phyloP scores from a whole-genome alignment of 1,140 invertebrate species.

The Drosophila subobscura region DNA sequence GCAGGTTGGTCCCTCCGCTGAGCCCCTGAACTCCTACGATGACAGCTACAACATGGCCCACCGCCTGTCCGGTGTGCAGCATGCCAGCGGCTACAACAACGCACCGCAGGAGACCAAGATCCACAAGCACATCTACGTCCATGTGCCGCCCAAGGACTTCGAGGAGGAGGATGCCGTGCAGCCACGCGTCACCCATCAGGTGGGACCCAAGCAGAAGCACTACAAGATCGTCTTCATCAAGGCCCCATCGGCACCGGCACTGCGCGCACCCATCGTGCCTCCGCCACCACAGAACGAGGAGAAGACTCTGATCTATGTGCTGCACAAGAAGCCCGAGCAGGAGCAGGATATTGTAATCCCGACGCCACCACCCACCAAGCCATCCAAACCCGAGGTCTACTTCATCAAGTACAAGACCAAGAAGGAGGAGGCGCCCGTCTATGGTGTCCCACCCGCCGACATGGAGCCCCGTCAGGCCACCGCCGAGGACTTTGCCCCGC shows the following conservation, averaged over 20 bases:
- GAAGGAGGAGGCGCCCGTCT: constrained; percentile 80
- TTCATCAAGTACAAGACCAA: constrained; percentile 95
- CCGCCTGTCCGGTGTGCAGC: constrained; percentile 63
- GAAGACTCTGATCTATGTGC: constrained; percentile 93
- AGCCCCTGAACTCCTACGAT: constrained; percentile 62
- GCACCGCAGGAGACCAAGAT: constrained; percentile 81
- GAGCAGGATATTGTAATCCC: constrained; percentile 90
- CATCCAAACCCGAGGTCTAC: constrained; percentile 93
- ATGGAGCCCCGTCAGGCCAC: constrained; percentile 70
- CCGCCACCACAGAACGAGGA: constrained; percentile 89
- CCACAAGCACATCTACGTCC: constrained; percentile 92
- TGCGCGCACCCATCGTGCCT: constrained; percentile 87
- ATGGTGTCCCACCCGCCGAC: constrained; percentile 83
- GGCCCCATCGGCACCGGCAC: constrained; percentile 89
- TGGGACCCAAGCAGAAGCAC: constrained; percentile 89
- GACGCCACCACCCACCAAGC: constrained; percentile 89
- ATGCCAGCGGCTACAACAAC: constrained; percentile 73
- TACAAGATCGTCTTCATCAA: constrained; percentile 95
- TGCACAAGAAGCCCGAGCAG: constrained; percentile 92
- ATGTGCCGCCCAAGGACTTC: constrained; percentile 91
- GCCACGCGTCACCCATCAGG: constrained; percentile 85
- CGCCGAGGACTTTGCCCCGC: constrained; percentile 61
- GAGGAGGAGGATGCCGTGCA: constrained; percentile 85
- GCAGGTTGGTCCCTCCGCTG: constrained; percentile 42
- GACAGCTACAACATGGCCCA: constrained; percentile 80